These are phyloP conservation scores for Ptychochromis oligacanthus DNA, from an alignment of 2,113 vertebrate genomes.

Conservation along the genomic window DNA sequence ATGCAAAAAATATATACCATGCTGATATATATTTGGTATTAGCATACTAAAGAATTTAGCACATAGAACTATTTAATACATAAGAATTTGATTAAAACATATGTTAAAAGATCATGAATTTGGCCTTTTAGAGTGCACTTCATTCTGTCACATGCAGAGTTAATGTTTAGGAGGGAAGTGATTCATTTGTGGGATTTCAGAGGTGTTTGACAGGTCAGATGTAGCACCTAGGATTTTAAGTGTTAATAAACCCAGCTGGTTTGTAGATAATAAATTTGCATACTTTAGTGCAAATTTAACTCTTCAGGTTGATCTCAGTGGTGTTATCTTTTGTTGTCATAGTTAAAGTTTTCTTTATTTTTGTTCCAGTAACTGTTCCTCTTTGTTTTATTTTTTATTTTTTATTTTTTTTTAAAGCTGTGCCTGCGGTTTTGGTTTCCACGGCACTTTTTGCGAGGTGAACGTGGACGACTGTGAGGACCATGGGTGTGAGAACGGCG, in stretches of 20 bases:
- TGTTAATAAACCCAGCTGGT: too few relatives aligned
- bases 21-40: neutral
- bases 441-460: conserved; percentile 83
- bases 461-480: conserved; percentile 86
- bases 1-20: neutral
- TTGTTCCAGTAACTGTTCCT: too few relatives aligned
- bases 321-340: accelerated
- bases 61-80: neutral
- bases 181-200: too few relatives aligned
- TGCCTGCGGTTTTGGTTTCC: conserved; percentile 85
- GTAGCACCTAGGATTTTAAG: too few relatives aligned
- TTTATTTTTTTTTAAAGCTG: conserved; percentile 81
- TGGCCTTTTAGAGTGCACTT: too few relatives aligned
- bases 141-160: too few relatives aligned
- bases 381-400: neutral
- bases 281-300: neutral
- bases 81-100: neutral
- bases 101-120: too few relatives aligned
- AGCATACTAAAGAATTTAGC: neutral
- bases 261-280: too few relatives aligned
- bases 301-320: too few relatives aligned
- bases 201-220: too few relatives aligned
- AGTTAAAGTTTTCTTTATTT: neutral
- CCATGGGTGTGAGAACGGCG: conserved; percentile 88
- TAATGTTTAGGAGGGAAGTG: too few relatives aligned